phyloP scores from a whole-genome alignment of 1,140 invertebrate genomes.

The Phymastichus coffea region DNA sequence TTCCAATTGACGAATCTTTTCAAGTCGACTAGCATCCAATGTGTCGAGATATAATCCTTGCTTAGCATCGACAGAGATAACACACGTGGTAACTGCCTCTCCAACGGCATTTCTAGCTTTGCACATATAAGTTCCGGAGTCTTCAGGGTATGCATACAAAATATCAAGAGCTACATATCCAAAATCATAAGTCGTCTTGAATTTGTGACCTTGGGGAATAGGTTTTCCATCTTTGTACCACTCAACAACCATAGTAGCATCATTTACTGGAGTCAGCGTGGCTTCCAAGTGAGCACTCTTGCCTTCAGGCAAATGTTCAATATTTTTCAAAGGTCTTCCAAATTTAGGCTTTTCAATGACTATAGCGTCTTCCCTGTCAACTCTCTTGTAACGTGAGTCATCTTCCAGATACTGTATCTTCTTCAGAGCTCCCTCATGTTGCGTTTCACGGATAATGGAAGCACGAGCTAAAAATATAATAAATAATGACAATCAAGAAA shows the following conservation, averaged over 20 bases:
- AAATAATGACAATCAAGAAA: not conserved
- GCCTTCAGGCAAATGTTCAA: constrained; percentile 82
- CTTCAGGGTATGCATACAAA: constrained; percentile 94
- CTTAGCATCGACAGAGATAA: constrained; percentile 79
- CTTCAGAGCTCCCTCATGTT: constrained; percentile 89
- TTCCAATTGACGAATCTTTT: constrained; percentile 88
- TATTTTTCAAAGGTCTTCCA: constrained; percentile 82
- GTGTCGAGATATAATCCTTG: constrained; percentile 83
- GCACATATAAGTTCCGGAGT: constrained; percentile 93
- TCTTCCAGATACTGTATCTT: constrained; percentile 92
- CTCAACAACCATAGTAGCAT: constrained; percentile 92
- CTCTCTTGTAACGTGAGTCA: constrained; percentile 74
- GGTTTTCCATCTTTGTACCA: constrained; percentile 93
- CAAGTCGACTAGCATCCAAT: constrained; percentile 81
- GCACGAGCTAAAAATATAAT: constrained; percentile 65
- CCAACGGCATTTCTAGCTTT: constrained; percentile 89
- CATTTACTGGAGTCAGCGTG: constrained; percentile 90
- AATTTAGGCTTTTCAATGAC: constrained; percentile 85
- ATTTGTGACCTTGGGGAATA: constrained; percentile 84
- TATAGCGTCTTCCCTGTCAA: constrained; percentile 70
- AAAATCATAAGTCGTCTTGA: constrained; percentile 93
- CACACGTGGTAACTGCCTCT: constrained; percentile 83
- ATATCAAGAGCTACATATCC: constrained; percentile 94
- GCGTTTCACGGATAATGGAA: constrained; percentile 88
- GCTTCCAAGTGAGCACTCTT: constrained; percentile 92